Conservation (phyloP, 2,888 invertebrate genomes). For the Gymnoscelis rufifasciata region DNA sequence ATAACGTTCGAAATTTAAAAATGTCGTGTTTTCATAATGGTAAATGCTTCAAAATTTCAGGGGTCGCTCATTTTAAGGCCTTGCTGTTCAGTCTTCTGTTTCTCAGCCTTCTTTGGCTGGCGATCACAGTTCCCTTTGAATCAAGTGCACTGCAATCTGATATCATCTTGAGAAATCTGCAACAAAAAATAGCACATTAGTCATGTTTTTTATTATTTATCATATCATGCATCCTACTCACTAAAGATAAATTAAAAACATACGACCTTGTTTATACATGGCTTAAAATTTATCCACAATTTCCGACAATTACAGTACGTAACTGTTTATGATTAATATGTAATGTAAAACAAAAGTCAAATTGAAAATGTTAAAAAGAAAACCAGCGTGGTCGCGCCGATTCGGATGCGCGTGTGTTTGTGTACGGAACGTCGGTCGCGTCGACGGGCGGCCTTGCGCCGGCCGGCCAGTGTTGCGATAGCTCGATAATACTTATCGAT, state of each 20-base stretch:
- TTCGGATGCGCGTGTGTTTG: conserved; percentile 42
- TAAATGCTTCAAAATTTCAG: conserved; percentile 52
- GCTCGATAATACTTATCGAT: conserved; percentile 62
- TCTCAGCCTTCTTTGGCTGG: conserved; percentile 19
- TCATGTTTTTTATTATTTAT: conserved; percentile 25
- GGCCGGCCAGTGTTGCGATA: conserved; percentile 64
- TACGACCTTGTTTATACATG: conserved; percentile 3
- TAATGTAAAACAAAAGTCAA: neutral
- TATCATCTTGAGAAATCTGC: conserved; percentile 64
- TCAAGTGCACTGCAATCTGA: conserved; percentile 36
- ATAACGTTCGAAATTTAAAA: conserved; percentile 42
- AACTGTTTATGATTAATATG: neutral
- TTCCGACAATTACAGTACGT: neutral
- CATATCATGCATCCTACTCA: too few relatives aligned
- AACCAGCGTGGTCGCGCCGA: conserved; percentile 8
- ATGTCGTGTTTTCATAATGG: conserved; percentile 47
- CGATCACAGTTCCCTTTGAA: conserved; percentile 24
- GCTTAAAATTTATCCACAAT: neutral
- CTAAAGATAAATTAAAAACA: neutral
- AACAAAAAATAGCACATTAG: conserved; percentile 45
- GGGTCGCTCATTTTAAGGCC: conserved; percentile 63
- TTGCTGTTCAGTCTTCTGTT: conserved; percentile 57
- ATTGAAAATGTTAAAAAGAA: conserved; percentile 13
- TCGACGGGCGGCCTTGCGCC: conserved; percentile 67
- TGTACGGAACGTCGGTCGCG: conserved; percentile 41